Percentiles rank a stretch among this genome's conserved stretches.
These are phyloP conservation scores for Bellardia pandia DNA, from an alignment of 2,888 invertebrate genomes.

Conservation along the genomic window DNA sequence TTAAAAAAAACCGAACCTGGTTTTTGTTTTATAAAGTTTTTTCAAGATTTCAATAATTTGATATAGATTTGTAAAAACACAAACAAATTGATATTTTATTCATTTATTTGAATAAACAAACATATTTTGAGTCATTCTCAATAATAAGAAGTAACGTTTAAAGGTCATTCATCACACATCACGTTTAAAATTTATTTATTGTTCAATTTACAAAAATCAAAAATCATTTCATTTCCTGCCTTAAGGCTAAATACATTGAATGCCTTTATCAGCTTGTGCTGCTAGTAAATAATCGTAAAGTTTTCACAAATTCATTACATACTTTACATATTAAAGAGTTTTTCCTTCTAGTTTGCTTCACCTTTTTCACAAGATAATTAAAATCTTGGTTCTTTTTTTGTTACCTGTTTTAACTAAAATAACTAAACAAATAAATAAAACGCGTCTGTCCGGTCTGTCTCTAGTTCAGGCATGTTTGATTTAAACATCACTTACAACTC, in stretches of 20 bases:
- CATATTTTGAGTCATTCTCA: constrained; percentile 32
- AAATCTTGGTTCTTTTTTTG: constrained; percentile 41
- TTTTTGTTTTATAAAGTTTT: constrained; percentile 41
- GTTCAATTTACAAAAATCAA: not conserved
- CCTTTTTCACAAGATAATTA: constrained; percentile 42
- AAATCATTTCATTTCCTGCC: constrained; percentile 65
- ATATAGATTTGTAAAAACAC: constrained; percentile 32
- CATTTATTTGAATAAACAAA: not conserved
- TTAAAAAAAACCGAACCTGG: not conserved
- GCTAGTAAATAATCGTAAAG: not conserved
- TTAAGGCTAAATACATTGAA: not conserved
- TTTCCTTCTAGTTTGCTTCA: not conserved
- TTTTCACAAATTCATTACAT: constrained; percentile 48
- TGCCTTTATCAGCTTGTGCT: not conserved
- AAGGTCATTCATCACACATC: constrained; percentile 36
- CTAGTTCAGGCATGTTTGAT: not conserved
- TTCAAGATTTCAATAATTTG: constrained; percentile 39
- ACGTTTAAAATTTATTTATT: constrained; percentile 39
- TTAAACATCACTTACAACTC: constrained; percentile 41
- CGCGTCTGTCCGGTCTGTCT: constrained; percentile 35
- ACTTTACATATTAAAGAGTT: constrained; percentile 65
- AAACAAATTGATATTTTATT: constrained; percentile 3
- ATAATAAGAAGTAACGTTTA: not conserved
- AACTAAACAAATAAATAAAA: constrained; percentile 14
- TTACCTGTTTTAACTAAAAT: constrained; percentile 63